Evolutionary conservation across 2,797 vertebrate species (phyloP), one percentile per base, ranked within the genome.

Genomic region (Meriones psammophilus): DNA sequence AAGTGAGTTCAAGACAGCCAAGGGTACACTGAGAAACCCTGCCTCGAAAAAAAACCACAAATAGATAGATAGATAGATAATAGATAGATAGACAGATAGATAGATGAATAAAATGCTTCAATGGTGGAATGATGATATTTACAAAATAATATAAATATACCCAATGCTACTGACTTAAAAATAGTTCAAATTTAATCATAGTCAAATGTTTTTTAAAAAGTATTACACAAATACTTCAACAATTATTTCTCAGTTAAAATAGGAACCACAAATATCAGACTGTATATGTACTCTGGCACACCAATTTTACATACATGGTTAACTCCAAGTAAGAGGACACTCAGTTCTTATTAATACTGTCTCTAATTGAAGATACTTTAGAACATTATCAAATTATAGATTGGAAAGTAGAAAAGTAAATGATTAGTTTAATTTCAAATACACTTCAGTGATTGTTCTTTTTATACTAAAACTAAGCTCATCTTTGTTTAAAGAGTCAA

Each of bases 391-490:
- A 66, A 88, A 88, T 88, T 89, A 62, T 6, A 28, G 71, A 50
- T 8, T 95, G 58, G 42, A 76, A 96, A 93, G 50, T 71, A 30
- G 10, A 62, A 5, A 56, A 73, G 62, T 73, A 46, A 79, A 76
- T 26, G 56, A 64, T 73, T 84, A 88, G 56, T 60, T 91, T 88
- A 62, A 81, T 85, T 58, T 78, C 80, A 39, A 71, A 66, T 77
- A 89, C 17, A 30, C 69, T 22, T 77, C n/a, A 81, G 42, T 58
- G 30, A 39, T 33, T 86, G 1, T 83, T 68, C 39, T 87, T 92
- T 95, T 93, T 46, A 89, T 90, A 93, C 8, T 42, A 46, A 79
- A 90, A 85, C 7, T 81, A 76, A 92, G 81, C 13, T 83, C 8
- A 64, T 30, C 33, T 58, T 91, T 95, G 10, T 50, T 89, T 39